phyloP scores from a whole-genome alignment of 2,888 invertebrate genomes.

The Polydrusus pterygomalis region DNA sequence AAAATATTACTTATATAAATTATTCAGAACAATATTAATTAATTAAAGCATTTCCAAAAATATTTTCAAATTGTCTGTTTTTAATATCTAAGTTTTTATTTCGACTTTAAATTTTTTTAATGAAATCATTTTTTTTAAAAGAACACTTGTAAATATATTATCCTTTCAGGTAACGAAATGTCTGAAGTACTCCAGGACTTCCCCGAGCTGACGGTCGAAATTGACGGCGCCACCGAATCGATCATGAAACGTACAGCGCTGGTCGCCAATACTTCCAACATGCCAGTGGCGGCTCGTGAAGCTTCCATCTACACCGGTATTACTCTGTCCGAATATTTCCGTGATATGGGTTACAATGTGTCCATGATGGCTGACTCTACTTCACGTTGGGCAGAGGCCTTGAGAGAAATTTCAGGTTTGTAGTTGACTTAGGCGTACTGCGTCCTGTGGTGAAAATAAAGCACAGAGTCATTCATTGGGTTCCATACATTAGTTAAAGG shows the following conservation, averaged over 20 bases:
- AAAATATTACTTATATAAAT: no score
- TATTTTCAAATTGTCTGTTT: no score
- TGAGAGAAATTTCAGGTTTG: conserved; percentile 94
- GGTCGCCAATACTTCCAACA: conserved; percentile 99
- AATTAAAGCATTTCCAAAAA: no score
- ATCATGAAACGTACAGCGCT: conserved; percentile 99
- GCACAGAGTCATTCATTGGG: no score
- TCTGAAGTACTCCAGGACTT: conserved; percentile 99
- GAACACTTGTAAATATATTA: conserved; percentile 37
- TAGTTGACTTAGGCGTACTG: conserved; percentile 8
- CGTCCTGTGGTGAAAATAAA: no score
- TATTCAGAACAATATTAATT: no score
- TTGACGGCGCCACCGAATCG: conserved; percentile 96
- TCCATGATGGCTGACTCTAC: conserved; percentile 99
- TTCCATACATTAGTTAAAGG: no score
- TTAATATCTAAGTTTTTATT: no score
- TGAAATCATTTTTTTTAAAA: no score
- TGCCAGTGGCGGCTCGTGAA: conserved; percentile 99
- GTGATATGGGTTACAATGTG: conserved; percentile 98
- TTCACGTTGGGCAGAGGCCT: conserved; percentile 99
- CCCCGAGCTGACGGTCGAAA: conserved; percentile 98
- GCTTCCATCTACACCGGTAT: conserved; percentile 99
- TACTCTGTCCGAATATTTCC: conserved; percentile 99
- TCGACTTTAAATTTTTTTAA: no score
- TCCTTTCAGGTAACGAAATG: conserved; percentile 91